These are phyloP conservation scores for Heptranchias perlo DNA, from an alignment of 2,113 vertebrate species.

Conservation along the genomic window DNA sequence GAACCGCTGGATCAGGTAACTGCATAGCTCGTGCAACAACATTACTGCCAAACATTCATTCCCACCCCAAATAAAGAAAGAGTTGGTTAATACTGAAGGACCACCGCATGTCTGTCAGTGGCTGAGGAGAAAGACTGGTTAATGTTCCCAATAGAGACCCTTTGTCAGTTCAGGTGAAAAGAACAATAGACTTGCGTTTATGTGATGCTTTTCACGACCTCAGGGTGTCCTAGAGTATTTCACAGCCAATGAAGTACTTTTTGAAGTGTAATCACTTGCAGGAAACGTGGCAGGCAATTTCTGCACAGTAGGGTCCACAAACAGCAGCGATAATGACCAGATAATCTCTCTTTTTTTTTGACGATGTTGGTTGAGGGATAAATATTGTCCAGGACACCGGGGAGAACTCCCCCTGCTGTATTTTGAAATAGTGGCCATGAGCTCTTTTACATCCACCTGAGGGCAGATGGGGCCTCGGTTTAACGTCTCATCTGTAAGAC, in stretches of 20 bases:
- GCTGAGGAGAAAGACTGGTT: not conserved
- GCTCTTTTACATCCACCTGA: not conserved
- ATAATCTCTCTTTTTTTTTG: no score
- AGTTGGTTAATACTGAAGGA: not conserved
- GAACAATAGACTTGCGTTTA: not conserved
- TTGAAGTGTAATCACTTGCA: no score
- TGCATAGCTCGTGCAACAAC: not conserved
- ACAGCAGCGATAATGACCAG: no score
- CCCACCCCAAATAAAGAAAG: not conserved
- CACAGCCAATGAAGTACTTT: not conserved
- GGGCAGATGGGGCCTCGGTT: no score
- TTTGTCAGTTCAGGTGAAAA: not conserved
- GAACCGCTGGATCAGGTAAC: not conserved
- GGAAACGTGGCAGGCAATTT: not conserved
- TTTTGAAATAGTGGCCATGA: not conserved
- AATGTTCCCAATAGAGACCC: not conserved
- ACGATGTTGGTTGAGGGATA: no score
- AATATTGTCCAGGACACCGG: not conserved
- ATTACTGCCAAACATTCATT: not conserved
- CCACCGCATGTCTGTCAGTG: not conserved
- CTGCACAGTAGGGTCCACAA: not conserved
- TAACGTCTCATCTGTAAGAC: no score
- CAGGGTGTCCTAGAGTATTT: not conserved
- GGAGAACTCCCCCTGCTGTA: no score
- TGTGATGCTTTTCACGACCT: not conserved